Evolutionary conservation across 37 sponge, comb jelly and placozoan species (phyloP), one percentile per base, ranked within the genome.

Genomic region (Agelas oroides): DNA sequence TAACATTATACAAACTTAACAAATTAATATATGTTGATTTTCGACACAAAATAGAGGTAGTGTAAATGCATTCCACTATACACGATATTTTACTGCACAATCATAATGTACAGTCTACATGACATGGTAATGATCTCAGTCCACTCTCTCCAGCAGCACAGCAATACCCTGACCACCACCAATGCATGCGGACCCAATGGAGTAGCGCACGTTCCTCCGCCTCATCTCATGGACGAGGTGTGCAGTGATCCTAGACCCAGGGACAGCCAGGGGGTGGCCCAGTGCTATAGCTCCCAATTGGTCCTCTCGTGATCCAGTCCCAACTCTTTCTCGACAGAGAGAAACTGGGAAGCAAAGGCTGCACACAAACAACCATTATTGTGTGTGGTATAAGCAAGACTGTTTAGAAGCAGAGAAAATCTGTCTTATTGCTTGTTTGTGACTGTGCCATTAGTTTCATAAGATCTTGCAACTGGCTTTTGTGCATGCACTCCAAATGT

Each of bases 111-210:
- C 27, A 14, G 63, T 27, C 2, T 5, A 12, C 11, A 23, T 27
- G 5, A 61, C 25, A 46, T 46, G 6, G 6, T 6, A 11, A 59
- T 67, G 66, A 79, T 40, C 41, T 28, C 46, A 46, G 8, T 46
- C 46, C 75, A 88, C 82, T 46, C 68, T 92, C 86, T 98, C 97
- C 61, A 98, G 71, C 53, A 98, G 63, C 25, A 98, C 64, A 27
- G 99, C 99, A 31, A 96, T 98, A 14, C 99, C 99, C 62, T 98
- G 99, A 0, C 99, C 99, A 11, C 99, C 99, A 14, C 99, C 99
- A 55, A 98, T 98, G 73, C 99, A 98, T 17, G 99, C 99, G 12
- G 90, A 87, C 0, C 99, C 99, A 61, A 98, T 92, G 27, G 97
- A 88, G 53, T 87, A 90, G 66, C 75, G 86, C 15, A 39, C 71